phyloP scores from a whole-genome alignment of 2,797 vertebrate species.

The Scyliorhinus canicula region DNA sequence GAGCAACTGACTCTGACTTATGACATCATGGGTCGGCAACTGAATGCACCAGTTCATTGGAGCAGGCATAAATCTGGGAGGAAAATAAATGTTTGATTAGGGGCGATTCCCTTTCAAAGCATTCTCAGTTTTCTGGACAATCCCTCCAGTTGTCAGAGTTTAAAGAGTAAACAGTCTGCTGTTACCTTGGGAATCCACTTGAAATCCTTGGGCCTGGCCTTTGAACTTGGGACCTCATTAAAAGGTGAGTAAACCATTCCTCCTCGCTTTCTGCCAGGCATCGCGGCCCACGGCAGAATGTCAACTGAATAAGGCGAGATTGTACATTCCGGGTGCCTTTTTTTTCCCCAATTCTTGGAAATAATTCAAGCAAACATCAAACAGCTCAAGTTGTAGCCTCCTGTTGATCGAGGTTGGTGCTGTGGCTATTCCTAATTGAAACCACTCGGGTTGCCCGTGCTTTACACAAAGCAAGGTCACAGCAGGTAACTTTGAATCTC shows the following conservation, averaged over 20 bases:
- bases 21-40: neutral
- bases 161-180: constrained; percentile 6
- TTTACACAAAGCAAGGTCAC: constrained; percentile 93
- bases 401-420: constrained; percentile 82
- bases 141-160: neutral
- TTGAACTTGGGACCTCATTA: neutral
- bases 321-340: constrained; percentile 69
- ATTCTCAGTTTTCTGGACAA: neutral
- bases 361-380: constrained; percentile 71
- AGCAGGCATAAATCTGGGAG: neutral
- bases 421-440: constrained; percentile 71
- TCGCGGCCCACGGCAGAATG: constrained; percentile 44
- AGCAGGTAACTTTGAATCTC: constrained; percentile 97
- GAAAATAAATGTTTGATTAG: neutral
- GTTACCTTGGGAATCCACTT: constrained; percentile 12
- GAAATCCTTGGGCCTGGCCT: neutral
- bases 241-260: neutral
- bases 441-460: constrained; percentile 90
- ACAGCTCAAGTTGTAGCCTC: constrained; percentile 76
- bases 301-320: constrained; percentile 70
- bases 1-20: neutral
- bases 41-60: neutral
- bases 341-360: constrained; percentile 68
- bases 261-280: too few species aligned
- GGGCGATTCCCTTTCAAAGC: neutral